Conservation (phyloP, 2,888 invertebrate species). For the Dynastes hyllus region DNA sequence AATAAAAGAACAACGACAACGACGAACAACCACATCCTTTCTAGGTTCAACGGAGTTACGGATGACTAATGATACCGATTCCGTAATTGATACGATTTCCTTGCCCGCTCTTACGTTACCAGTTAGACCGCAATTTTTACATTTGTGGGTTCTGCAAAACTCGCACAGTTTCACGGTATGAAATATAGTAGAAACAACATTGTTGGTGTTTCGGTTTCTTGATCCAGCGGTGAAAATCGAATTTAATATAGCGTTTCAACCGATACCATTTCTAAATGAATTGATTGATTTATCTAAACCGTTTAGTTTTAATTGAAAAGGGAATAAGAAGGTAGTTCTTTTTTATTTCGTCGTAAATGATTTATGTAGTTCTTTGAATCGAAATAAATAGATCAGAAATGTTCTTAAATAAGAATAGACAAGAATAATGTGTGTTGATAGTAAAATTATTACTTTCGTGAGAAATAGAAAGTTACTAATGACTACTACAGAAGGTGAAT, state of each 20-base stretch:
- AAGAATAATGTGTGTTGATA: too few relatives aligned
- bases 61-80: conserved; percentile 46
- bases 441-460: too few relatives aligned
- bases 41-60: conserved; percentile 29
- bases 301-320: too few relatives aligned
- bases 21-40: conserved; percentile 40
- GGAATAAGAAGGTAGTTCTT: too few relatives aligned
- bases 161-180: conserved; percentile 19
- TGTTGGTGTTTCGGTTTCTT: background rate
- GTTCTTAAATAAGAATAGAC: too few relatives aligned
- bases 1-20: conserved; percentile 33
- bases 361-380: too few relatives aligned
- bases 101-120: conserved; percentile 30
- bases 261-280: too few relatives aligned
- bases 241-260: background rate
- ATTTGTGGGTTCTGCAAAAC: conserved; percentile 21
- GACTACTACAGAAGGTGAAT: too few relatives aligned
- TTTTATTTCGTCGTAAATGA: too few relatives aligned
- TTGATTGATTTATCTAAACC: too few relatives aligned
- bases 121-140: conserved; percentile 32
- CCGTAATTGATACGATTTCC: conserved; percentile 49
- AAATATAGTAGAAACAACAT: background rate
- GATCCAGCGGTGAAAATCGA: background rate
- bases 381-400: too few relatives aligned
- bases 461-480: too few relatives aligned